phyloP scores from a whole-genome alignment of 37 sponge, comb jelly and placozoan species.

The Spongilla lacustris region DNA sequence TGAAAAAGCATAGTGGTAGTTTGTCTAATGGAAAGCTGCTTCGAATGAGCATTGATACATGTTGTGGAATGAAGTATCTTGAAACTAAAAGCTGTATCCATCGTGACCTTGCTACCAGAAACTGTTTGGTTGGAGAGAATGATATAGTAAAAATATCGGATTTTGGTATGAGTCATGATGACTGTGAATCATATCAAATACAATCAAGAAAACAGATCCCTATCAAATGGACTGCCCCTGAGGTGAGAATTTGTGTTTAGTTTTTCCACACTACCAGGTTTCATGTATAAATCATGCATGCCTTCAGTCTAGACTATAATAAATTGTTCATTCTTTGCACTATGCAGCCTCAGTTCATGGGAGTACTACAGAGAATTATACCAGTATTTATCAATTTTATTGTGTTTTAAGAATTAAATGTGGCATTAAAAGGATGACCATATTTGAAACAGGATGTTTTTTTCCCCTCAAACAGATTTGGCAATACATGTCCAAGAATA shows the following conservation, averaged over 20 bases:
- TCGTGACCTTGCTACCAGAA: slow-evolving; percentile 88
- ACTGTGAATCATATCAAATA: slow-evolving; percentile 47
- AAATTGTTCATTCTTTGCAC: no score
- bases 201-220: slow-evolving; percentile 82
- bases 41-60: slow-evolving; percentile 56
- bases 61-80: slow-evolving; percentile 82
- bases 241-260: slow-evolving; percentile 77
- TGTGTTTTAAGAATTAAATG: no score
- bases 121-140: slow-evolving; percentile 81
- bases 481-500: no score
- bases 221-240: slow-evolving; percentile 96
- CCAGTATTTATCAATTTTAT: no score
- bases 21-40: slow-evolving; percentile 53
- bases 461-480: no score
- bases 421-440: no score
- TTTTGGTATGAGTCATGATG: slow-evolving; percentile 93
- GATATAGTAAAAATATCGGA: slow-evolving; percentile 88
- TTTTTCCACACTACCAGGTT: no score
- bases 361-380: no score
- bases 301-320: no score
- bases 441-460: no score
- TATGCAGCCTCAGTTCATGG: no score
- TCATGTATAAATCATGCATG: no score
- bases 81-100: slow-evolving; percentile 88
- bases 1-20: slow-evolving; percentile 68